A percentile compares a stretch with the other conserved stretches of the same genome.
phyloP scores from a whole-genome alignment of 2,113 vertebrate species.

The Anoplopoma fimbria region DNA sequence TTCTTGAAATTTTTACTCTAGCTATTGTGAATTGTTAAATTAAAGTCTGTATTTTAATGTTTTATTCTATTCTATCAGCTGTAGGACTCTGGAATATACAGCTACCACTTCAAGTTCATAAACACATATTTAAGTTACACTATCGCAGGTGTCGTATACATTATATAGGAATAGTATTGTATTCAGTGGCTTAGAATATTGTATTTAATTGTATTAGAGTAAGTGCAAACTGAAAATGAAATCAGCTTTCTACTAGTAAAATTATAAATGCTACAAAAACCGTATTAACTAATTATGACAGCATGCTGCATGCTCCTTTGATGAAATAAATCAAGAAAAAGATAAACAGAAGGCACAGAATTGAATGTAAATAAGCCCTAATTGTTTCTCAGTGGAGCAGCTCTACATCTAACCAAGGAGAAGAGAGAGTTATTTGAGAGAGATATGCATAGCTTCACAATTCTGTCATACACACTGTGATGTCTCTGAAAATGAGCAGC shows the following conservation, averaged over 20 bases:
- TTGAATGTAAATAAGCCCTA: constrained; percentile 51
- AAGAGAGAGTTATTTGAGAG: constrained; percentile 8
- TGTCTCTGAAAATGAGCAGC: constrained; percentile 26
- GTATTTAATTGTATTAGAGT: background rate
- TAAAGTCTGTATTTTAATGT: background rate
- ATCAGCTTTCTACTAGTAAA: background rate
- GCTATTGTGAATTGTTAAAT: background rate
- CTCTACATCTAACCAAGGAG: constrained; percentile 17
- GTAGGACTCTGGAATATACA: background rate
- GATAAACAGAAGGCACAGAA: constrained; percentile 36
- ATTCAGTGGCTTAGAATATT: background rate
- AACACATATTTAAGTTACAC: background rate
- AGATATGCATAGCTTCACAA: constrained; percentile 7
- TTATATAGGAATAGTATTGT: background rate
- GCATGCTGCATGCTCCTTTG: constrained; percentile 32
- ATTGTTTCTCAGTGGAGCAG: constrained; percentile 34
- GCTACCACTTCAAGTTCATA: background rate
- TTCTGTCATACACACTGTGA: constrained; percentile 1
- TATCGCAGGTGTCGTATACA: background rate
- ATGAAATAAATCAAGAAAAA: constrained; percentile 41
- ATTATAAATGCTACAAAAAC: constrained; percentile 18
- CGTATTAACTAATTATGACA: constrained; percentile 40
- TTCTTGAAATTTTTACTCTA: background rate
- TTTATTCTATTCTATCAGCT: background rate
- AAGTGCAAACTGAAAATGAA: background rate